Evolutionary conservation across 2,888 invertebrate genomes (phyloP).

Genomic region (Balanococcus diminutus): DNA sequence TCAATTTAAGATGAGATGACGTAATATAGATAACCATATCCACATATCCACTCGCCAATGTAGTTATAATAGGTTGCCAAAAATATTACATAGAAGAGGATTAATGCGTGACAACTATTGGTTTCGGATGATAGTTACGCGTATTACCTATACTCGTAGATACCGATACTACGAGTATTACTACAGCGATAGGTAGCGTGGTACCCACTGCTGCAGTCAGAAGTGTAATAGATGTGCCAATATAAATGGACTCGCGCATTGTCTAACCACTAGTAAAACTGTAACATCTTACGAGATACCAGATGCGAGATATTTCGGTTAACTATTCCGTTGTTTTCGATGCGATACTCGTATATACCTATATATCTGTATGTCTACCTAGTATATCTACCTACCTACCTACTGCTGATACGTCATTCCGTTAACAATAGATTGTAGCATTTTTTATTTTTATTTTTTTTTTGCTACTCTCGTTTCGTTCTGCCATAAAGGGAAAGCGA

Average conservation of each 20-base stretch:
- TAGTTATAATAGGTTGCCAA: neutral
- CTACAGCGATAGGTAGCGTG: too few relatives aligned
- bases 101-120: conserved; percentile 52
- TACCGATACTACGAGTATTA: too few relatives aligned
- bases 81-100: conserved; percentile 46
- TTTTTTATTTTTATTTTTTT: neutral
- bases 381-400: too few relatives aligned
- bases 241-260: conserved; percentile 26
- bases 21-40: too few relatives aligned
- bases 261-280: neutral
- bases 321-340: conserved; percentile 44
- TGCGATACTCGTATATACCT: neutral
- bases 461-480: conserved; percentile 38
- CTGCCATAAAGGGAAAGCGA: conserved; percentile 51
- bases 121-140: conserved; percentile 50
- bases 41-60: too few relatives aligned
- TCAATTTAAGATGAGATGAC: conserved; percentile 10
- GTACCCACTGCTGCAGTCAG: neutral
- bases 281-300: conserved; percentile 27
- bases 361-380: neutral
- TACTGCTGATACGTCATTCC: conserved; percentile 15
- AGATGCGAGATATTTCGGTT: neutral
- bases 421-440: conserved; percentile 23
- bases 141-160: neutral
- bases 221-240: conserved; percentile 48